Conservation (phyloP, 2,888 invertebrate species). For the Gymnoscelis rufifasciata region DNA sequence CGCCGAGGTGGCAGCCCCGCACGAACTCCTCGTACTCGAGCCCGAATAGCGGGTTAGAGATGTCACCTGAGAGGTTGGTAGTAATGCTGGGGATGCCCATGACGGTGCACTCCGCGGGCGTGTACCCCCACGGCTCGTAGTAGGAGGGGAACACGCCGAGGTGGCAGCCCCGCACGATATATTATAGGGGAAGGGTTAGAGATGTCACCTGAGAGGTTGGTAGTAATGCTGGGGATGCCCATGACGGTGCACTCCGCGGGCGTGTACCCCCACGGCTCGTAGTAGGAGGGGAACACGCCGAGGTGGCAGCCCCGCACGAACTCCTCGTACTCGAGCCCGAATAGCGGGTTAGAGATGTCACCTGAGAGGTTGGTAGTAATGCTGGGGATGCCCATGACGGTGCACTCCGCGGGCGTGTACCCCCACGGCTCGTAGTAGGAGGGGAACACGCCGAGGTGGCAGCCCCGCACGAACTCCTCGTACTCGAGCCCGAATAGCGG, state of each 20-base stretch:
- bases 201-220: conserved; percentile 96
- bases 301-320: conserved; percentile 99
- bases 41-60: conserved; percentile 94
- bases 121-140: too few relatives aligned
- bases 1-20: conserved; percentile 98
- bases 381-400: conserved; percentile 99
- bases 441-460: conserved; percentile 99
- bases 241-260: conserved; percentile 99
- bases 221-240: conserved; percentile 99
- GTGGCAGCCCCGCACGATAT: conserved; percentile 98
- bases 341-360: conserved; percentile 94
- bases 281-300: conserved; percentile 99
- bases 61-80: too few relatives aligned
- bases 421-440: conserved; percentile 99
- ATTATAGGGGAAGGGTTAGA: too few relatives aligned
- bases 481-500: conserved; percentile 98
- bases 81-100: conserved; percentile 99
- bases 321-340: conserved; percentile 98
- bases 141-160: conserved; percentile 98
- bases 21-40: conserved; percentile 99
- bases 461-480: conserved; percentile 99
- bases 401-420: conserved; percentile 99
- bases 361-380: conserved; percentile 98
- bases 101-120: conserved; percentile 99
- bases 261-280: conserved; percentile 99